Percentiles rank a stretch among this genome's conserved stretches.
Evolutionary conservation across 2,113 vertebrate species (phyloP).

Genomic region (Seriola dumerili): DNA sequence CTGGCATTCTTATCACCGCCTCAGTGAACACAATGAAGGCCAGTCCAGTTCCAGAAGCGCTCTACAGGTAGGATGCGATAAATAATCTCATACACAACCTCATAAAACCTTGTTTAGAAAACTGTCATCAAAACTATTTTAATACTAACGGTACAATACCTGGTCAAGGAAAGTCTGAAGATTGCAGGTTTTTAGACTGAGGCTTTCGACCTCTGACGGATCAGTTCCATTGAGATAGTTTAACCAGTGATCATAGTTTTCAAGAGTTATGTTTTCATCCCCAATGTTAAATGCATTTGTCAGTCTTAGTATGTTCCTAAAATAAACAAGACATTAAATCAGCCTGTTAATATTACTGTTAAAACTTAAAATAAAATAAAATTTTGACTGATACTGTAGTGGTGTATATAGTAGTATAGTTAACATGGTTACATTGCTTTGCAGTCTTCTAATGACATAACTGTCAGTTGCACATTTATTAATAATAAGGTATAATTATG

Average conservation of each 20-base stretch:
- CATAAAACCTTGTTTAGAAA: not conserved
- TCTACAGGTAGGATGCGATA: constrained; percentile 75
- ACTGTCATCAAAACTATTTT: not conserved
- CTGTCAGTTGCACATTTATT: not conserved
- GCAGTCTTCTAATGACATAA: constrained; percentile 6
- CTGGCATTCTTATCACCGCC: constrained; percentile 88
- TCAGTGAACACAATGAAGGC: constrained; percentile 92
- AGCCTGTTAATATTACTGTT: not conserved
- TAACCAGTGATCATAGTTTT: constrained; percentile 82
- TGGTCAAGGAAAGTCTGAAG: constrained; percentile 89
- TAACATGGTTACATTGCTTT: not conserved
- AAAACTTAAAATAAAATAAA: not conserved
- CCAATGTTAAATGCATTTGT: constrained; percentile 86
- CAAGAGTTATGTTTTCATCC: constrained; percentile 83
- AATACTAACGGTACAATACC: constrained; percentile 72
- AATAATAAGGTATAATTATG: constrained; percentile 25
- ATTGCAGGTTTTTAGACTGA: constrained; percentile 83
- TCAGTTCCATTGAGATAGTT: constrained; percentile 77
- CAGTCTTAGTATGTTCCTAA: constrained; percentile 87
- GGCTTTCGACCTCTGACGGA: constrained; percentile 71
- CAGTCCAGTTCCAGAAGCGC: constrained; percentile 88
- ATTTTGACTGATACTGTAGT: not conserved
- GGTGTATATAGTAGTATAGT: not conserved
- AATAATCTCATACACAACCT: not conserved
- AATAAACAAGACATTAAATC: constrained; percentile 23